Conservation (phyloP, 1,140 invertebrate genomes). For the Semibalanus balanoides region DNA sequence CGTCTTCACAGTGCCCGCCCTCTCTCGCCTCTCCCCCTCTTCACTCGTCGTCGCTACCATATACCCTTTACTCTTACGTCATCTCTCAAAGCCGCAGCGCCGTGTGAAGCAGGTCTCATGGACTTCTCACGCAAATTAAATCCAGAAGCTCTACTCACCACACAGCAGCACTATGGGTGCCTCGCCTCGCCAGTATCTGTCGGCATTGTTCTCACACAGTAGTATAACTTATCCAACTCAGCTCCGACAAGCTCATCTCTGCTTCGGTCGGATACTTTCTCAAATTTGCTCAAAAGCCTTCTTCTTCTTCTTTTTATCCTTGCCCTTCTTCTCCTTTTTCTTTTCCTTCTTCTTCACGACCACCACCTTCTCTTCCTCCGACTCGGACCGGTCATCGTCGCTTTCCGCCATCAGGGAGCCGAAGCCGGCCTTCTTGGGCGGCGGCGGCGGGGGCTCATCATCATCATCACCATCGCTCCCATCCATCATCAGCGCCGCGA, state of each 20-base stretch:
- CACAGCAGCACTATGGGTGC: too few species aligned
- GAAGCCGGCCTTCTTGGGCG: slow-evolving; percentile 30
- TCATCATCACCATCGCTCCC: slow-evolving; percentile 37
- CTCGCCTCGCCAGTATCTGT: slow-evolving; percentile 19
- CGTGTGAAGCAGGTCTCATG: too few species aligned
- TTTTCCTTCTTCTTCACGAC: slow-evolving; percentile 20
- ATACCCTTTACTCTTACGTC: slow-evolving; percentile 31
- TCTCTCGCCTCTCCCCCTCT: slow-evolving; percentile 40
- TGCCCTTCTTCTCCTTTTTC: slow-evolving; percentile 48
- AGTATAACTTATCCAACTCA: too few species aligned
- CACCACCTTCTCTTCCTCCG: slow-evolving; percentile 12
- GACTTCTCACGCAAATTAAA: too few species aligned
- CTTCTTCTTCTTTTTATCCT: slow-evolving; percentile 34
- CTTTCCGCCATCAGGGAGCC: not conserved
- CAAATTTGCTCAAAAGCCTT: slow-evolving; percentile 7
- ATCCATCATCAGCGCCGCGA: slow-evolving; percentile 34
- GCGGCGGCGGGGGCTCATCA: slow-evolving; percentile 35
- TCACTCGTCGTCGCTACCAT: too few species aligned
- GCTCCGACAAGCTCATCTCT: slow-evolving; percentile 58
- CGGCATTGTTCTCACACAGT: too few species aligned
- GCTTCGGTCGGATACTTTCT: slow-evolving; percentile 70
- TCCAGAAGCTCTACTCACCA: too few species aligned
- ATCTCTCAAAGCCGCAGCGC: slow-evolving; percentile 23
- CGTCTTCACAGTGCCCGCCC: slow-evolving; percentile 52
- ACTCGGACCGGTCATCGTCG: slow-evolving; percentile 4